phyloP scores from a whole-genome alignment of 2,113 vertebrate species.

The Amphiprion percula region DNA sequence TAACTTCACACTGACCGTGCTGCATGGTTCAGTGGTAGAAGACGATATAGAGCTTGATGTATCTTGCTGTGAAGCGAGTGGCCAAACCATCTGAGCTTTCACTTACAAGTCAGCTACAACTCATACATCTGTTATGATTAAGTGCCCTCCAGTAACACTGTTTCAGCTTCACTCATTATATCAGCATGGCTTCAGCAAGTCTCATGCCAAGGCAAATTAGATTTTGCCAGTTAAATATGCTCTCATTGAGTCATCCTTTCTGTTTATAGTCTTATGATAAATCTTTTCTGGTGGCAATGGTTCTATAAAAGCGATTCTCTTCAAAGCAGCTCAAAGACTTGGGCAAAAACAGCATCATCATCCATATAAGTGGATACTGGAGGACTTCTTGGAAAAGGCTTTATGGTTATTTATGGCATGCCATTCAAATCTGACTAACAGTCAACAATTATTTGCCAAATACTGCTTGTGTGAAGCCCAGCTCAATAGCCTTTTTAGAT shows the following conservation, averaged over 20 bases:
- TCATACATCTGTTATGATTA: constrained; percentile 15
- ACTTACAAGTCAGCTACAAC: neutral
- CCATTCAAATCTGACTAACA: constrained; percentile 56
- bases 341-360: constrained; percentile 49
- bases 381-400: constrained; percentile 54
- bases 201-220: constrained; percentile 17
- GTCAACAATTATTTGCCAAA: constrained; percentile 66
- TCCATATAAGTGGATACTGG: constrained; percentile 32
- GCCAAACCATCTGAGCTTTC: constrained; percentile 13
- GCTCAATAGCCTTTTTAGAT: constrained; percentile 71
- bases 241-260: constrained; percentile 34
- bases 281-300: constrained; percentile 30
- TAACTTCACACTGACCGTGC: neutral
- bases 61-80: constrained; percentile 4
- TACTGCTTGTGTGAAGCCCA: constrained; percentile 53
- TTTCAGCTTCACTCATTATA: constrained; percentile 25
- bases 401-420: constrained; percentile 60
- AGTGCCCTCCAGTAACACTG: constrained; percentile 26
- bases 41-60: neutral
- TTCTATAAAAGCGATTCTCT: constrained; percentile 28
- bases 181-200: neutral
- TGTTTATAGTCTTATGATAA: constrained; percentile 30
- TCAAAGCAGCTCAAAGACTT: constrained; percentile 33
- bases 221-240: constrained; percentile 34
- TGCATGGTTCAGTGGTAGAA: neutral